Evolutionary conservation across 1,140 invertebrate species (phyloP).

Genomic region (Littorina saxatilis): DNA sequence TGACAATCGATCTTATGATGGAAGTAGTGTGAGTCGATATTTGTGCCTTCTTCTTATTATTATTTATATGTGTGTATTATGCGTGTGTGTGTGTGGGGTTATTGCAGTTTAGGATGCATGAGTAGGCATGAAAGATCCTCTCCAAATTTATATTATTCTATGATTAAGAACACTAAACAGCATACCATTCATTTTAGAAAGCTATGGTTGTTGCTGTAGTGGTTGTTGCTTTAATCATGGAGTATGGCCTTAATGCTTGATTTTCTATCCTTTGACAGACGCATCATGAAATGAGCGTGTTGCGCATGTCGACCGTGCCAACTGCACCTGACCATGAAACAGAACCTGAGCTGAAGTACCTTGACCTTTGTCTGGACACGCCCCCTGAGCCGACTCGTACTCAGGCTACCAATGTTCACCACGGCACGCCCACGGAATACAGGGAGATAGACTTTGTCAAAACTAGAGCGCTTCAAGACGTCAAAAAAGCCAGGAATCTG

Average conservation of each 20-base stretch:
- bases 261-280: conserved; percentile 33
- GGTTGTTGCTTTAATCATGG: no score
- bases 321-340: conserved; percentile 36
- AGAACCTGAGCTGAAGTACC: conserved; percentile 59
- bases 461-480: conserved; percentile 59
- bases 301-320: conserved; percentile 46
- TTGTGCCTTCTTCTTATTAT: not conserved
- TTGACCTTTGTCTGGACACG: conserved; percentile 56
- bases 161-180: no score
- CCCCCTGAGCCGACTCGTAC: conserved; percentile 26
- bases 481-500: conserved; percentile 35
- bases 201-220: no score
- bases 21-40: conserved; percentile 38
- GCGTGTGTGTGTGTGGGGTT: no score
- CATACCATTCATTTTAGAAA: no score
- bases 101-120: no score
- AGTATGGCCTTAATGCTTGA: no score
- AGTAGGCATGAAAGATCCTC: no score
- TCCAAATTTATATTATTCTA: no score
- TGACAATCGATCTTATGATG: conserved; percentile 32
- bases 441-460: conserved; percentile 67
- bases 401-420: conserved; percentile 33
- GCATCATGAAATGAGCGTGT: conserved; percentile 38
- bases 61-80: not conserved
- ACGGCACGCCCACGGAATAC: conserved; percentile 58